These are phyloP conservation scores for Acrocephalus arundinaceus DNA, from an alignment of 2,113 vertebrate genomes.

Conservation along the genomic window DNA sequence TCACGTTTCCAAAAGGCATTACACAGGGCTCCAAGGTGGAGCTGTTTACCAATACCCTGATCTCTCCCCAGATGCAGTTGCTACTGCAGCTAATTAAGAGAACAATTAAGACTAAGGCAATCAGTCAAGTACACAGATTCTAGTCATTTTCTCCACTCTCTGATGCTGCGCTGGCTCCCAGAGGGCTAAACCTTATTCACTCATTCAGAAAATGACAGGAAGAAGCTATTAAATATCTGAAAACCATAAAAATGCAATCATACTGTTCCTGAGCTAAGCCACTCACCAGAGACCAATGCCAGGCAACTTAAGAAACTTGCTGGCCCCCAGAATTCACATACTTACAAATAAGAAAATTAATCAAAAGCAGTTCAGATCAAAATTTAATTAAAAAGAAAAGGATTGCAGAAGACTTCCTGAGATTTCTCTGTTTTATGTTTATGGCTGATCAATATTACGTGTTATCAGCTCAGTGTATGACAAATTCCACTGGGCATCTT, in stretches of 20 bases:
- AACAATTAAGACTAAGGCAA: slow-evolving; percentile 93
- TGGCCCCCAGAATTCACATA: slow-evolving; percentile 72
- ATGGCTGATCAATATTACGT: slow-evolving; percentile 77
- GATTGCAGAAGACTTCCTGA: slow-evolving; percentile 65
- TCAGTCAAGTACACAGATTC: slow-evolving; percentile 84
- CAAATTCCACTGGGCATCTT: slow-evolving; percentile 77
- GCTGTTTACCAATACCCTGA: slow-evolving; percentile 82
- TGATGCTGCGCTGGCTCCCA: slow-evolving; percentile 74
- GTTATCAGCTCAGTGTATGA: slow-evolving; percentile 72
- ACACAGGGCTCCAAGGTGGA: slow-evolving; percentile 81
- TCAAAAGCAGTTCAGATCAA: slow-evolving; percentile 79
- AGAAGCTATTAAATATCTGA: slow-evolving; percentile 87
- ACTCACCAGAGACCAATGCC: slow-evolving; percentile 77
- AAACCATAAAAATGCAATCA: slow-evolving; percentile 86
- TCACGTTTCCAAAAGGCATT: slow-evolving; percentile 82
- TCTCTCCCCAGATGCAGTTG: slow-evolving; percentile 89
- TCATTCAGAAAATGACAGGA: slow-evolving; percentile 89
- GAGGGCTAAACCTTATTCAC: slow-evolving; percentile 79
- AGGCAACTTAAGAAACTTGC: slow-evolving; percentile 78
- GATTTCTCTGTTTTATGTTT: slow-evolving; percentile 73
- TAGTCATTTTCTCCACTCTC: slow-evolving; percentile 78
- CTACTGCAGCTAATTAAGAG: slow-evolving; percentile 97
- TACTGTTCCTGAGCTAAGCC: slow-evolving; percentile 77
- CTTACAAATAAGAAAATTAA: slow-evolving; percentile 83
- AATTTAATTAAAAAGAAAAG: slow-evolving; percentile 82